These are phyloP conservation scores for Tiaroga cobitis DNA, from an alignment of 2,797 vertebrate genomes.

Conservation along the genomic window DNA sequence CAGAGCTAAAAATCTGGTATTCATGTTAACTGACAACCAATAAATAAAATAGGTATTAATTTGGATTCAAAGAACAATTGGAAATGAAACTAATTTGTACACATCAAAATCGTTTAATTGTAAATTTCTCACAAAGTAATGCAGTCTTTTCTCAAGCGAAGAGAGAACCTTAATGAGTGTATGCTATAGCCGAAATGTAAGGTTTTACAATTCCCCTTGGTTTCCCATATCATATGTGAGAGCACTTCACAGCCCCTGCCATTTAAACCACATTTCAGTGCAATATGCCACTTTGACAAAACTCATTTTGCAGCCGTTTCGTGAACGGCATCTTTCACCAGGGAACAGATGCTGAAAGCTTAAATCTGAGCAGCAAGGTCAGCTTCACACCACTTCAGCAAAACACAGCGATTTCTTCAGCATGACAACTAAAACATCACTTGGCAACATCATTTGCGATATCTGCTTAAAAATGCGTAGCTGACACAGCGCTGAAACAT, in stretches of 20 bases:
- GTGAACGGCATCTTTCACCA: conserved; percentile 16
- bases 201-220: neutral
- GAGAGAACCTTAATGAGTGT: neutral
- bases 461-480: neutral
- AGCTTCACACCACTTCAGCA: conserved; percentile 21
- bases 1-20: neutral
- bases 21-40: neutral
- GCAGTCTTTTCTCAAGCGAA: neutral
- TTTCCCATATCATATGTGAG: neutral
- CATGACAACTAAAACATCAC: conserved; percentile 15
- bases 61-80: neutral
- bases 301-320: conserved; percentile 15
- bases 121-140: neutral
- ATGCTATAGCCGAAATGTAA: neutral
- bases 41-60: neutral
- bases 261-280: conserved; percentile 26
- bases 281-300: conserved; percentile 17
- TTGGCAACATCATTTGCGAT: neutral
- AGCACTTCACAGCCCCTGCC: neutral
- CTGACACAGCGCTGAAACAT: neutral
- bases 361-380: conserved; percentile 20
- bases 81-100: neutral
- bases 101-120: neutral
- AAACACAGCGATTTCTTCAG: neutral
- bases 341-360: conserved; percentile 40